Evolutionary conservation across 2,797 vertebrate genomes (phyloP).

Genomic region (Otolemur crassicaudatus): DNA sequence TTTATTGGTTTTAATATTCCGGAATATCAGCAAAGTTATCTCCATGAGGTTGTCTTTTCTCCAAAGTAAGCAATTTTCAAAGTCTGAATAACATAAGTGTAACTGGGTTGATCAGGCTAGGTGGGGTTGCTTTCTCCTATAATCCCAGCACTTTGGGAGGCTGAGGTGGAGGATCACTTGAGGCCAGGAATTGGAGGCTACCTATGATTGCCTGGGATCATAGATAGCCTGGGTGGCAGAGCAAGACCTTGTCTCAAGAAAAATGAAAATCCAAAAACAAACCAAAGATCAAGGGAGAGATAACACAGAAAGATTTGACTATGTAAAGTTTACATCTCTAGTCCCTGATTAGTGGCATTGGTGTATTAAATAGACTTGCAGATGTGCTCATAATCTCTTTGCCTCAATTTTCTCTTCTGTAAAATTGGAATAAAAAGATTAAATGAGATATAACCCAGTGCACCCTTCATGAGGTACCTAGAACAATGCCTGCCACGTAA

Average conservation of each 20-base stretch:
- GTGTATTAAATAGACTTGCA: background rate
- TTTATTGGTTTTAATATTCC: background rate
- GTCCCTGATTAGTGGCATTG: background rate
- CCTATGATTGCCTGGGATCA: background rate
- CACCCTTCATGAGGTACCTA: background rate
- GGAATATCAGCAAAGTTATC: background rate
- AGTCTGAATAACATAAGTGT: background rate
- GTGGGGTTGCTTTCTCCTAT: background rate
- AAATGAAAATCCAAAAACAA: background rate
- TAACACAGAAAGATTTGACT: background rate
- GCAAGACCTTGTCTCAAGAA: background rate
- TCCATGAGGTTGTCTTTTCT: background rate
- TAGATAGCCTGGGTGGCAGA: background rate
- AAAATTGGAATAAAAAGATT: constrained; percentile 23
- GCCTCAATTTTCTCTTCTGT: background rate
- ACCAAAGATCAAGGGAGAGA: background rate
- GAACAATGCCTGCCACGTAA: background rate
- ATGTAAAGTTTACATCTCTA: background rate
- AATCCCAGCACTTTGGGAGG: background rate
- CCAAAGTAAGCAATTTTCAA: constrained; percentile 4
- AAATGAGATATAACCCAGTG: background rate
- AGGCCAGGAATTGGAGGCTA: background rate
- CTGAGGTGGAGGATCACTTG: background rate
- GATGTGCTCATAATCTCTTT: background rate
- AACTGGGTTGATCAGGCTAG: background rate